Evolutionary conservation across 2,888 invertebrate genomes (phyloP).

Genomic region (Argyra leucocephala): DNA sequence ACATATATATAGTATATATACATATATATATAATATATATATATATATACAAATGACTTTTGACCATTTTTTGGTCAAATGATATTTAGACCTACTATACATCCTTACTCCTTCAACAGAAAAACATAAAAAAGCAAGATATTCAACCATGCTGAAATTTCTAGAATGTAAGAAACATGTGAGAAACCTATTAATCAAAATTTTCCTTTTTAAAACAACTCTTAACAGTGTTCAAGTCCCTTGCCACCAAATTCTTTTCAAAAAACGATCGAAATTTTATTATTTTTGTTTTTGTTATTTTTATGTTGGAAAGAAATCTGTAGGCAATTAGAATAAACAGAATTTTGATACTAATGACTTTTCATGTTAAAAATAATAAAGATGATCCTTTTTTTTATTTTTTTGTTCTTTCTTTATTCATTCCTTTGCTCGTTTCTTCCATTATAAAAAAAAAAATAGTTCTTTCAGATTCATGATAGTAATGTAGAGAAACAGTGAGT

Average conservation of each 20-base stretch:
- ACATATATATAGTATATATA: too few species aligned
- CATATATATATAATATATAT: too few species aligned
- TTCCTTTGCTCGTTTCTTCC: too few species aligned
- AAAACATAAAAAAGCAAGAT: too few species aligned
- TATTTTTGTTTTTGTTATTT: neutral
- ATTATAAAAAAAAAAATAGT: too few species aligned
- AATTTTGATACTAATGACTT: neutral
- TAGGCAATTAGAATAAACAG: neutral
- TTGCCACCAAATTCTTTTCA: neutral
- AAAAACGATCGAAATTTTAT: neutral
- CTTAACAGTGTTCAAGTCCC: neutral
- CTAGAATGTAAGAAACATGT: neutral
- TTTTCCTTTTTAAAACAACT: neutral
- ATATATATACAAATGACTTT: too few species aligned
- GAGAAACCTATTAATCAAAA: slow-evolving; percentile 1
- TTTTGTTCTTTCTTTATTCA: too few species aligned
- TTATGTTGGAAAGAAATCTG: neutral
- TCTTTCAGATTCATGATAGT: too few species aligned
- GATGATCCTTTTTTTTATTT: neutral
- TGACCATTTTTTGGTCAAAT: neutral
- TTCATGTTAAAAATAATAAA: neutral
- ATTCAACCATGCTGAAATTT: neutral
- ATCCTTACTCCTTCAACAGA: neutral
- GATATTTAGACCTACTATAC: neutral
- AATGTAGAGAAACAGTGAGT: too few species aligned